Base-by-base conservation (phyloP, 2,113 vertebrate genomes). In the Triplophysa dalaica region DNA sequence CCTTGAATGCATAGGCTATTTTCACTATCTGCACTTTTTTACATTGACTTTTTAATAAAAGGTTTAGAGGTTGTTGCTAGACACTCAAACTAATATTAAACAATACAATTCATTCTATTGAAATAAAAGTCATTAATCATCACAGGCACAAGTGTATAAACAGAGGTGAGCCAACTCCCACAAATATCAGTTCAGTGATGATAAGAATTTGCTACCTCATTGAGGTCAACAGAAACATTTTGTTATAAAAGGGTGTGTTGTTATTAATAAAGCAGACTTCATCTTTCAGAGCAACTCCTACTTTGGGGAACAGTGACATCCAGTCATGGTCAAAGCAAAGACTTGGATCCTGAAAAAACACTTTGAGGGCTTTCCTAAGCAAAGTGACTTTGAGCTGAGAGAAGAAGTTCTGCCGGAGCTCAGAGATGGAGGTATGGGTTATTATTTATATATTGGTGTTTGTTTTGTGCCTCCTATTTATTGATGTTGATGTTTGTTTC, bases 351-450 rank as follows among this genome's bases (percentile, higher is more conserved):
- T 98, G 80, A 89, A 87, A 86, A 93, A 93, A 60, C 91, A 95
- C 74, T 98, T 98, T 86, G 89, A 93, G 0, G 92, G 93, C 70
- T 87, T 86, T 66, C 95, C 96, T 33, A 93, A 92, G 84, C 54
- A 61, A 3, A 92, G 89, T 5, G 54, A 98, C 86, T 96, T 97
- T 50, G 89, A 94, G 22, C 73, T 98, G 22, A 93, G 91, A 87
- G 86, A 88, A 1, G 89, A 91, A 74, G 90, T 94, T 48, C 89
- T 98, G 1, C 91, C 93, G 45, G 84, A 91, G 24, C 87, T 94
- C 22, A 94, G 94, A 82, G 82, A 96, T 93, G 95, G 94, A 92
- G 94, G 95, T 95, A 82, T 69, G 1, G n/a, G 9, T 61, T 14
- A 13, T 63, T 43, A 11, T 60, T 70, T 26, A 10, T 3, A 70